These are phyloP conservation scores for Prunella strophiata DNA, from an alignment of 2,797 vertebrate species.

Conservation along the genomic window DNA sequence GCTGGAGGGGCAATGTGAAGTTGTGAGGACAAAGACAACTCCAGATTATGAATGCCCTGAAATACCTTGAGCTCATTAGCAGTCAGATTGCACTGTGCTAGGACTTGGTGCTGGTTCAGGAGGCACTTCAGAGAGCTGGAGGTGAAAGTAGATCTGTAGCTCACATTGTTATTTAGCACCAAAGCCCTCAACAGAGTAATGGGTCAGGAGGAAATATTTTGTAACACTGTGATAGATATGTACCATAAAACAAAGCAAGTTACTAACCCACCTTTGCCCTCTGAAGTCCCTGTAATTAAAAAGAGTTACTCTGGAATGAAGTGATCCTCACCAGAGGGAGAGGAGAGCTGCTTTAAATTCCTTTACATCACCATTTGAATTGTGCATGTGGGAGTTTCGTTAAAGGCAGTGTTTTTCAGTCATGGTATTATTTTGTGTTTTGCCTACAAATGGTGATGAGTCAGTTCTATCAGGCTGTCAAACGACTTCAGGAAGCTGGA, in stretches of 20 bases:
- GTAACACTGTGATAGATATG: background rate
- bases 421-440: background rate
- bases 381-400: background rate
- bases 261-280: background rate
- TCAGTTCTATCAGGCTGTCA: background rate
- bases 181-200: conserved; percentile 1
- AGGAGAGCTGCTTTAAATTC: background rate
- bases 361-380: background rate
- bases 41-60: background rate
- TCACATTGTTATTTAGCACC: conserved; percentile 28
- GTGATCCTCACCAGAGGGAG: background rate
- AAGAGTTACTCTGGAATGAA: background rate
- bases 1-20: background rate
- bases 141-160: conserved; percentile 16
- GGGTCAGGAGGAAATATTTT: conserved; percentile 21
- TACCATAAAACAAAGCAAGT: conserved; percentile 18
- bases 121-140: background rate
- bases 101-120: conserved; percentile 8
- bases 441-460: background rate
- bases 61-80: background rate
- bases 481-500: background rate
- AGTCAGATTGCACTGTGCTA: conserved; percentile 1
- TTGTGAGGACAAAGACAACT: conserved; percentile 3
- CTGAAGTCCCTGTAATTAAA: conserved; percentile 27
- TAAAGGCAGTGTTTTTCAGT: background rate